Base-by-base conservation (phyloP, 92 coral and sea anemone genomes). In the Epizoanthus scotinus region DNA sequence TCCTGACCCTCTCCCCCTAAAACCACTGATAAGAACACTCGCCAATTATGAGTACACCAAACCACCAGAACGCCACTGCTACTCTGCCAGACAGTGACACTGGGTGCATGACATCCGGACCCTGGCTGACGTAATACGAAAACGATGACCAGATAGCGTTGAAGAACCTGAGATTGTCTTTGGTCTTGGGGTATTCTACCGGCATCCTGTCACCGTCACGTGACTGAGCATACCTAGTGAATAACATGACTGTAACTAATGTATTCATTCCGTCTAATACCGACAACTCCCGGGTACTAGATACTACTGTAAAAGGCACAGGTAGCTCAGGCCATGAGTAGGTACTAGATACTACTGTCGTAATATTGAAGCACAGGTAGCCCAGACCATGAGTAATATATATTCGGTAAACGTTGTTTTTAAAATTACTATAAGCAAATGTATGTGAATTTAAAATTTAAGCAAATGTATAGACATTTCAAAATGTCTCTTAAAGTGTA, bases 31-130 rank as follows among this genome's bases (percentile, higher is more conserved):
- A 3, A 0, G 3, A 34, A 34, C 52, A 47, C 86, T 22, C 77
- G 85, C 91, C 90, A 36, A 91, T 88, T 60, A 91, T 91, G 42
- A 89, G 62, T 8, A 89, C 94, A 8, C 90, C 89, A 89, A 91
- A 88, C 94, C 94, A 91, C 94, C 94, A 91, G 31, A 91, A 89
- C 0, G 90, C 94, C 28, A 86, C 94, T 21, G 88, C 88, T 21
- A 91, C 85, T 75, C 91, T 88, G 44, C 94, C 94, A 27, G 91
- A 88, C 12, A 78, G 79, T 6, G 91, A 88, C 57, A 85, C 86
- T 47, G 91, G 91, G 61, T 88, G 91, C 34, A 88, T 38, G 18
- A 88, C 86, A 85, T 91, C 94, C 38, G 94, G 89, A 80, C 94
- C 94, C 63, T 91, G 94, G 49, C 94, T 89, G 83, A 91, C 91